Conservation (phyloP, 2,888 invertebrate species). For the Amorpha juglandis region DNA sequence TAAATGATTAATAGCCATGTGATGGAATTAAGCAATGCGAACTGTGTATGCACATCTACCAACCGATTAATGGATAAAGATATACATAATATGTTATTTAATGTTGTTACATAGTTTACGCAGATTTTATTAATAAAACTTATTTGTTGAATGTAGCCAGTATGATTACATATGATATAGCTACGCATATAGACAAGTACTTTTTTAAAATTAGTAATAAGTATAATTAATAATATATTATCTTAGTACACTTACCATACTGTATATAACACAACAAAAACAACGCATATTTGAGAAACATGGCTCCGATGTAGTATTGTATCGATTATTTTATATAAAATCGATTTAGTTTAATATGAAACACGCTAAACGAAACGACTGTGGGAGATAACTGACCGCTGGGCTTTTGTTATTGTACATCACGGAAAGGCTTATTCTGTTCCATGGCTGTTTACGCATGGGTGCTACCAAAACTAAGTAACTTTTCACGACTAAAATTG, state of each 20-base stretch:
- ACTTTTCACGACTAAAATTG: not conserved
- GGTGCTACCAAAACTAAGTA: not conserved
- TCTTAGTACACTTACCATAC: not conserved
- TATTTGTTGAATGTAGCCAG: no score
- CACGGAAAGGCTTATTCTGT: slow-evolving; percentile 10
- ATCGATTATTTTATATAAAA: slow-evolving; percentile 1
- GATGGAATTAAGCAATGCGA: no score
- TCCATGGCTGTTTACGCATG: not conserved
- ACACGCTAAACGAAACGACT: slow-evolving; percentile 12
- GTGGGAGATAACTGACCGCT: slow-evolving; percentile 7
- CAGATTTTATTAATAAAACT: no score
- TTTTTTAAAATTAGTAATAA: no score
- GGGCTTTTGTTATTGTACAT: not conserved
- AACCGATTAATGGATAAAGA: no score
- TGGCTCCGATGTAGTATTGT: not conserved
- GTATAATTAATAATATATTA: not conserved
- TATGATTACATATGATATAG: no score
- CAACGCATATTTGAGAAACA: slow-evolving; percentile 1
- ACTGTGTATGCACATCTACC: no score
- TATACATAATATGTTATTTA: no score
- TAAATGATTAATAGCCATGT: no score
- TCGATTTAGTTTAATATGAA: not conserved
- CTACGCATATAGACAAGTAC: no score
- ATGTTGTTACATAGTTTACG: no score
- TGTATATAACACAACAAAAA: slow-evolving; percentile 6